Evolutionary conservation across 2,797 vertebrate species (phyloP), one percentile per base, ranked within the genome.

Genomic region (Simalia tracyae): DNA sequence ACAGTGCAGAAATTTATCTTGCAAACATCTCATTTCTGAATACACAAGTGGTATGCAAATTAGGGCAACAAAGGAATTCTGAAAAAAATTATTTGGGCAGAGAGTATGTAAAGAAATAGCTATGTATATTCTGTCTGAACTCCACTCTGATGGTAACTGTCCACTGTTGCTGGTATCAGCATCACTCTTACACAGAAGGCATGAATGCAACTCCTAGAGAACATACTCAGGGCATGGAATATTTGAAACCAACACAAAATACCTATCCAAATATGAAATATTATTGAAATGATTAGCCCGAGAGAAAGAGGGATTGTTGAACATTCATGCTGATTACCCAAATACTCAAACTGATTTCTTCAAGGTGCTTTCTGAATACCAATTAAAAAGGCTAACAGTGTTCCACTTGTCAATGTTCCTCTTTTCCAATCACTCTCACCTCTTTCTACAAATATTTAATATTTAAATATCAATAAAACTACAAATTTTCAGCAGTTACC

Each of bases 41-140:
- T 81, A 15, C 10, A 87, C 66, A 36, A 57, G 22, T 15, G 88
- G 6, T 42, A 87, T 76, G 42, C 56, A 90, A 90, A 92, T 76
- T 76, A 63, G 36, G 66, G 19, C 68, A 28, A 68, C 12, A 72
- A 28, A 5, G 28, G 14, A 72, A 86, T 72, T 57, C 89, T 42
- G 68, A 56, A 46, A 22, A 60, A 31, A 10, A 46, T 60, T 17
- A 42, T 72, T 89, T 86, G 28, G 88, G 56, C 81, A 92, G 88
- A 60, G 14, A 36, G 60, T 56, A 88, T 76, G 50, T 26, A 86
- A 89, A 86, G 64, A 86, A 86, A 59, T 31, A 28, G 61, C 36
- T 72, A 14, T 89, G 84, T 89, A 89, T 89, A 89, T 92, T 92
- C 87, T 92, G 63, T 72, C 84, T 92, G 88, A 92, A 92, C 56